Evolutionary conservation across 1,140 invertebrate species (phyloP).

Genomic region (Heliconius congener): DNA sequence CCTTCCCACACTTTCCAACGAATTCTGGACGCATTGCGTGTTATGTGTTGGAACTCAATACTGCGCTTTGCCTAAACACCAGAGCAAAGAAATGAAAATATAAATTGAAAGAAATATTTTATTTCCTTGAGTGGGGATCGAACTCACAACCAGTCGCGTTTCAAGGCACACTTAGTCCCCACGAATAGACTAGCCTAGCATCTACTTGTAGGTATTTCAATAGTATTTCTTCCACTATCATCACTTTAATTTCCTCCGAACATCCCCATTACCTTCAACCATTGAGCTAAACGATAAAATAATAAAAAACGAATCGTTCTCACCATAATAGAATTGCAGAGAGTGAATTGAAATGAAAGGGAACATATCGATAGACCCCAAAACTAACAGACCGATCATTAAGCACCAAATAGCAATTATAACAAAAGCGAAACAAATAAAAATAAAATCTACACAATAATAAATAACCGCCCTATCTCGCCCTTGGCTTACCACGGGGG

Average conservation of each 20-base stretch:
- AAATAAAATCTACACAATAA: constrained; percentile 70
- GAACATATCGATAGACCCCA: constrained; percentile 20
- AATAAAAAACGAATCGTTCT: not conserved
- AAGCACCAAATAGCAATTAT: constrained; percentile 63
- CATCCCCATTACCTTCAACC: not conserved
- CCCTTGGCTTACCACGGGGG: constrained; percentile 60
- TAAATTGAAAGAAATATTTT: too few relatives aligned
- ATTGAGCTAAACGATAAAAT: not conserved
- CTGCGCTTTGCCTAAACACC: too few relatives aligned
- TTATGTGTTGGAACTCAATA: too few relatives aligned
- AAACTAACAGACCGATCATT: constrained; percentile 54
- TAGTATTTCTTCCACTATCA: not conserved
- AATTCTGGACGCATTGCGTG: too few relatives aligned
- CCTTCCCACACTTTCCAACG: too few relatives aligned
- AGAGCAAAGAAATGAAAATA: too few relatives aligned
- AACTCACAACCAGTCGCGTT: too few relatives aligned
- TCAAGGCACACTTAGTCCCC: too few relatives aligned
- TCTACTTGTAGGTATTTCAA: not conserved
- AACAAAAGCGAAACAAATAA: constrained; percentile 67
- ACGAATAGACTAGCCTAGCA: too few relatives aligned
- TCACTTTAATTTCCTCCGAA: too few relatives aligned
- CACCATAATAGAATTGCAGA: constrained; percentile 6
- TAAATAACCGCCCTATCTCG: constrained; percentile 61
- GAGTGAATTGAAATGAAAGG: constrained; percentile 15
- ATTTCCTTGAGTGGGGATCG: too few relatives aligned